These are phyloP conservation scores for Tapirus indicus DNA, from an alignment of 2,797 vertebrate genomes.

Conservation along the genomic window DNA sequence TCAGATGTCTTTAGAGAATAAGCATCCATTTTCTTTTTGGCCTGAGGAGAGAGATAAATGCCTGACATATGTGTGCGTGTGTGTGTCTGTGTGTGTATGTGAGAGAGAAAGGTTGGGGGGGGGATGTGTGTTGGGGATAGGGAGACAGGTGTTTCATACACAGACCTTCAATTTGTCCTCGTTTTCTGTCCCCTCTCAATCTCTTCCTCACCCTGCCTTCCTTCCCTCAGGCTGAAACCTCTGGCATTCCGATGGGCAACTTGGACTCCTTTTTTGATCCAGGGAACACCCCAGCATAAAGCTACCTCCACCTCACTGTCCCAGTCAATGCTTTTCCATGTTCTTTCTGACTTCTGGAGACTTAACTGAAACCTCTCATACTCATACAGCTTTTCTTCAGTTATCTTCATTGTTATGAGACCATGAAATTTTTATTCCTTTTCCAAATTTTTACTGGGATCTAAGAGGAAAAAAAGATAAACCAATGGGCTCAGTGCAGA, in stretches of 20 bases:
- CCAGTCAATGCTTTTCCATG: neutral
- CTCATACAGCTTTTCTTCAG: neutral
- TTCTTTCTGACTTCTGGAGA: neutral
- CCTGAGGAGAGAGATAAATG: neutral
- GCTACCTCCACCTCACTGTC: neutral
- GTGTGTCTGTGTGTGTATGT: neutral
- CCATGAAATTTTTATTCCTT: neutral
- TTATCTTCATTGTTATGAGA: slow-evolving; percentile 41
- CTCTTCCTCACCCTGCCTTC: neutral
- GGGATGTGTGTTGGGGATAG: neutral
- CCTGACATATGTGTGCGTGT: no score
- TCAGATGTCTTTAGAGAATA: neutral
- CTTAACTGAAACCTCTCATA: neutral
- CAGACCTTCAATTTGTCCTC: neutral
- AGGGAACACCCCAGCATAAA: neutral
- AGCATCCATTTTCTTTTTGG: neutral
- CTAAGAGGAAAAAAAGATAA: neutral
- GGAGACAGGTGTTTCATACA: neutral
- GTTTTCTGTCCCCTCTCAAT: neutral
- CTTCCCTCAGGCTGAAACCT: neutral
- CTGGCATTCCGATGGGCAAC: neutral
- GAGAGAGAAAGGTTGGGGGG: neutral
- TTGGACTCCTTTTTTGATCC: neutral
- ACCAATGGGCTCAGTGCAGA: neutral
- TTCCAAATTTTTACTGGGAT: slow-evolving; percentile 27